Percentiles rank a stretch among this genome's conserved stretches.
These are phyloP conservation scores for Enteromius viviparus DNA, from an alignment of 2,797 vertebrate genomes.

Conservation along the genomic window DNA sequence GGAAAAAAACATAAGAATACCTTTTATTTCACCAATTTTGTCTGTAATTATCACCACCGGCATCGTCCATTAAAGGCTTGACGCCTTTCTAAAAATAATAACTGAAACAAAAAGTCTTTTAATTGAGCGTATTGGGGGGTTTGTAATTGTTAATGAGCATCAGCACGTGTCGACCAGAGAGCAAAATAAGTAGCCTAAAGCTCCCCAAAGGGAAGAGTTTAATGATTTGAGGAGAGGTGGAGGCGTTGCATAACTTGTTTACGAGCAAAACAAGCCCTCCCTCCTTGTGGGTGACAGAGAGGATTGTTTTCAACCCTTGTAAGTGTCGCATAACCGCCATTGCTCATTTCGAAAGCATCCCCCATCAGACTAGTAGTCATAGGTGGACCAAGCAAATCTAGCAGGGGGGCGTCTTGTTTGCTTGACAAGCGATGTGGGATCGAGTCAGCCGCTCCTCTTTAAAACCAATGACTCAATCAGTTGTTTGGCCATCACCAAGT, in stretches of 20 bases:
- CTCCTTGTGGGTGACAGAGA: slow-evolving; percentile 26
- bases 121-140: background rate
- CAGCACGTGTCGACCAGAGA: background rate
- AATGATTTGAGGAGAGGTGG: slow-evolving; percentile 46
- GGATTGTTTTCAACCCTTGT: slow-evolving; percentile 69
- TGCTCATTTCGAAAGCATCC: slow-evolving; percentile 21
- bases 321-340: slow-evolving; percentile 62
- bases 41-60: background rate
- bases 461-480: background rate
- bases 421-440: background rate
- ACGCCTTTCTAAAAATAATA: background rate
- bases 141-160: background rate
- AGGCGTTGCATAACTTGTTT: slow-evolving; percentile 62
- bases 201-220: slow-evolving; percentile 29
- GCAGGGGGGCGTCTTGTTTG: background rate
- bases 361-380: background rate
- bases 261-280: slow-evolving; percentile 61
- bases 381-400: background rate
- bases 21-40: background rate
- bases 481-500: background rate
- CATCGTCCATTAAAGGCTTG: background rate
- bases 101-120: background rate
- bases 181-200: background rate
- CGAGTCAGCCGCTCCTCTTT: background rate
- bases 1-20: background rate